Evolutionary conservation across 2,888 invertebrate genomes (phyloP).

Genomic region (Andrena flavipes): DNA sequence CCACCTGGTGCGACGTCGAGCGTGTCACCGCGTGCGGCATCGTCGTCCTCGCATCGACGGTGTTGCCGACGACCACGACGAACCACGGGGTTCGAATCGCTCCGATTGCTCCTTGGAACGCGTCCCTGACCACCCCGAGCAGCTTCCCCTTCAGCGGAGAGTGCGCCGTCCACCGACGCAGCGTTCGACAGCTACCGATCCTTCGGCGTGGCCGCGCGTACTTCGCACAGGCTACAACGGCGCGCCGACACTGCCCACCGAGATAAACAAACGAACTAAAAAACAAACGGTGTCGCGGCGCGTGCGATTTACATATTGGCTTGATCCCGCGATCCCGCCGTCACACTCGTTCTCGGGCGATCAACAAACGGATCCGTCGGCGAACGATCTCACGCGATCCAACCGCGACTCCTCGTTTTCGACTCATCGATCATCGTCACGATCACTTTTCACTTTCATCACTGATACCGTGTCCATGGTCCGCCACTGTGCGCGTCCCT

Average conservation of each 20-base stretch:
- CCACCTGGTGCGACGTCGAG: constrained; percentile 58
- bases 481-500: constrained; percentile 1
- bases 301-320: constrained; percentile 60
- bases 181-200: background rate
- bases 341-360: constrained; percentile 19
- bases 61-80: constrained; percentile 50
- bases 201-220: background rate
- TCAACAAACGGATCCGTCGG: background rate
- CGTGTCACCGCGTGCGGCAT: constrained; percentile 69
- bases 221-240: background rate
- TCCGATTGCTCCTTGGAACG: background rate
- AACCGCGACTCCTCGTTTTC: constrained; percentile 24
- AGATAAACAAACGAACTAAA: constrained; percentile 31
- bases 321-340: background rate
- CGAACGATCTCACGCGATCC: constrained; percentile 32
- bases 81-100: constrained; percentile 16
- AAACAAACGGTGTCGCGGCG: constrained; percentile 13
- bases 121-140: constrained; percentile 2
- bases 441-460: constrained; percentile 66
- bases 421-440: constrained; percentile 35
- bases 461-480: constrained; percentile 48
- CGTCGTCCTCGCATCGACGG: constrained; percentile 65
- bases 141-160: constrained; percentile 11
- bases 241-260: background rate
- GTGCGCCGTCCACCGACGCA: constrained; percentile 37